These are phyloP conservation scores for Poeciliopsis presidionis DNA, from an alignment of 2,797 vertebrate genomes.

Conservation along the genomic window DNA sequence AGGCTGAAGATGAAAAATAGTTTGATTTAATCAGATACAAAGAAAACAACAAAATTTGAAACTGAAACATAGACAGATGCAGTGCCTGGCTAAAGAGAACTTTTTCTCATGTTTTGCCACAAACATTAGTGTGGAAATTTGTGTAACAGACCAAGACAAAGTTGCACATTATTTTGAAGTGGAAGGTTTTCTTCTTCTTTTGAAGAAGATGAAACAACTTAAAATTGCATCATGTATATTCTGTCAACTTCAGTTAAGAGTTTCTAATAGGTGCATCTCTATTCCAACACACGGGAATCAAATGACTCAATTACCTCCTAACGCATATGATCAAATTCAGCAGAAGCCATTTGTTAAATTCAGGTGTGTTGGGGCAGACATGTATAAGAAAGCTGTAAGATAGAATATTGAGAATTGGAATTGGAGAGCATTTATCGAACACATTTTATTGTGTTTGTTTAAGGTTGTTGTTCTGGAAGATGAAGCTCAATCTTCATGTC, in stretches of 20 bases:
- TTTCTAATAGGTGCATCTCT: neutral
- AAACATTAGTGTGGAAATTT: neutral
- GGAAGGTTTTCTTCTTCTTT: neutral
- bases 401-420: neutral
- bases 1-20: slow-evolving; percentile 50
- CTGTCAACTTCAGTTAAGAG: neutral
- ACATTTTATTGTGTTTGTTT: neutral
- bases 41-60: slow-evolving; percentile 30
- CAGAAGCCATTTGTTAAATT: neutral
- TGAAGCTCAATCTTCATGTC: neutral
- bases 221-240: neutral
- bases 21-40: slow-evolving; percentile 50
- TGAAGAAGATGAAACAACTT: neutral
- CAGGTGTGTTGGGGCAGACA: neutral
- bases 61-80: slow-evolving; percentile 7
- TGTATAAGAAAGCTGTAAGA: neutral
- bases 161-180: neutral
- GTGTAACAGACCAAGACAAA: neutral
- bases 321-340: neutral
- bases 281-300: neutral
- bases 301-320: neutral
- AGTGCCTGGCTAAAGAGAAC: slow-evolving; percentile 16
- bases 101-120: neutral
- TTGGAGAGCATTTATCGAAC: neutral
- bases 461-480: neutral